Evolutionary conservation across 2,797 vertebrate genomes (phyloP), one percentile per base, ranked within the genome.

Genomic region (Hyperoplus lanceolatus): DNA sequence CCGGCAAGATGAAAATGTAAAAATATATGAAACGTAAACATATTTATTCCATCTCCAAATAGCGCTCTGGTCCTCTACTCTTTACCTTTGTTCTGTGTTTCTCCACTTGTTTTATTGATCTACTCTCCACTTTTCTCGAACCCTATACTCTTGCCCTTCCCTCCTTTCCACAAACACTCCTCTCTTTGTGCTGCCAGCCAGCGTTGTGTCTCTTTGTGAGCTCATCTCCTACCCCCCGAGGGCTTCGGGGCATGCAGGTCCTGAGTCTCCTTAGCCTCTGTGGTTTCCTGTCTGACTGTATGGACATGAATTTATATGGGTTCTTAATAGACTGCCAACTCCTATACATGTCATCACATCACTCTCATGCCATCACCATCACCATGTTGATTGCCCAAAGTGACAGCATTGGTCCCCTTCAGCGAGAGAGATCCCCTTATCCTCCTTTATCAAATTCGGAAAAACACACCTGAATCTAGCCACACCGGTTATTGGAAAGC

Each of bases 321-420:
- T 80, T 81, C 58, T 87, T 89, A 84, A 89, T 88, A 77, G 77
- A 87, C 84, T 89, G 73, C 79, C 87, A 53, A 70, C 65, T 85
- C 65, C 60, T 83, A 68, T 15, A n/a, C n/a, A 8, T 13, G 13
- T 58, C 73, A 75, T 83, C 74, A 61, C 78, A 87, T 86, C 81
- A 70, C 55, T 72, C 62, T 38, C 50, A 29, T 29, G 29, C 29
- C 29, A 29, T 29, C 73, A 67, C 77, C 77, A 78, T 74, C 69
- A 68, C 29, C 65, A 77, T 14, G 55, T 68, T 67, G 82, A 84
- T 65, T 73, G 83, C 59, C 56, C 67, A 65, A 7, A 45, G 63
- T 78, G 75, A 78, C 65, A 66, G 72, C 42, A 7, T 14, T 61
- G 38, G 41, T 76, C 63, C n/a, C n/a, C n/a, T n/a, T n/a, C n/a